These are phyloP conservation scores for Ceramica pisi DNA, from an alignment of 2,888 invertebrate genomes.

Conservation along the genomic window DNA sequence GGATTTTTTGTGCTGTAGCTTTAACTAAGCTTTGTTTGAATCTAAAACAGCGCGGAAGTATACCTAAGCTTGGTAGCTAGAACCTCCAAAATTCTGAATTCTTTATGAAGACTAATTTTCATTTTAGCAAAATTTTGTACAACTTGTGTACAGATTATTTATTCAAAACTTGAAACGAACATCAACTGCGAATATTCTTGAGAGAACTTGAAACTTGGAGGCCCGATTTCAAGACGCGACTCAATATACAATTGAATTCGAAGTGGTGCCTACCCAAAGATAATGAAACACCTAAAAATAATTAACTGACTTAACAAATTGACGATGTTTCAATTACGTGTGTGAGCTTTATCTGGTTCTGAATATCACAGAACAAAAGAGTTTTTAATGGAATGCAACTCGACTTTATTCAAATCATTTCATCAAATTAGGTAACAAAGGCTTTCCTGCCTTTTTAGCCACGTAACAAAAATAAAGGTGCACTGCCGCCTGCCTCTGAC, in stretches of 20 bases:
- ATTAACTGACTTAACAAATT: slow-evolving; percentile 2
- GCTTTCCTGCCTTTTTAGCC: slow-evolving; percentile 48
- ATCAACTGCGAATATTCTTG: slow-evolving; percentile 23
- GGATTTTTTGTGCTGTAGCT: neutral
- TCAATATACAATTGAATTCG: slow-evolving; percentile 17
- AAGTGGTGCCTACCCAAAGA: neutral
- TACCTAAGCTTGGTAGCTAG: neutral
- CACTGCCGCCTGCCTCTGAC: slow-evolving; percentile 66
- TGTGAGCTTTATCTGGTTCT: neutral
- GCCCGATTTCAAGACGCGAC: slow-evolving; percentile 3
- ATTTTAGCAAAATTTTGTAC: slow-evolving; percentile 19
- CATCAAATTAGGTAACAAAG: slow-evolving; percentile 55
- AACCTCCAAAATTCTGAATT: slow-evolving; percentile 2
- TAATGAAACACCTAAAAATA: slow-evolving; percentile 23
- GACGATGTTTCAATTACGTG: neutral
- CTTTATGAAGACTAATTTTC: slow-evolving; percentile 20
- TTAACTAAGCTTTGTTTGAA: slow-evolving; percentile 8
- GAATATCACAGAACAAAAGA: slow-evolving; percentile 13
- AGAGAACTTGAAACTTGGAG: slow-evolving; percentile 25
- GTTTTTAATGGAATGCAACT: slow-evolving; percentile 21
- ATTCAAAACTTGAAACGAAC: slow-evolving; percentile 50
- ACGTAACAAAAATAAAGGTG: slow-evolving; percentile 66
- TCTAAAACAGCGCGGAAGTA: neutral
- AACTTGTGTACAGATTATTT: slow-evolving; percentile 29
- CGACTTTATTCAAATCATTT: slow-evolving; percentile 36